These are phyloP conservation scores for Idaea dimidiata DNA, from an alignment of 2,888 invertebrate genomes.

Conservation along the genomic window DNA sequence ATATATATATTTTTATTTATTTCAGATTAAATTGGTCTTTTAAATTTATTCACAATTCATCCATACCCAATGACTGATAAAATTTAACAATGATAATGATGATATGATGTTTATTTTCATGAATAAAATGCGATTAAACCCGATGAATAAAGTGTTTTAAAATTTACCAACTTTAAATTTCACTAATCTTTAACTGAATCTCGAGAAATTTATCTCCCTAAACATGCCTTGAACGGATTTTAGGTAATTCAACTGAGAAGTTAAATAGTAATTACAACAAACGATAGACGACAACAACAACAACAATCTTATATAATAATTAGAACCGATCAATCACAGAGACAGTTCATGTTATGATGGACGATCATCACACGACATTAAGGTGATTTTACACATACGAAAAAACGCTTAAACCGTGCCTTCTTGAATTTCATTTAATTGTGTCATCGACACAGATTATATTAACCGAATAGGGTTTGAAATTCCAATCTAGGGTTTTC, in stretches of 20 bases:
- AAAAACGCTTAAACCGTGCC: background rate
- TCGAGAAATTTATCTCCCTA: background rate
- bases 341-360: conserved; percentile 5
- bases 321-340: conserved; percentile 3
- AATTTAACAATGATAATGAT: too few species aligned
- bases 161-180: background rate
- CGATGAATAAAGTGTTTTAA: too few species aligned
- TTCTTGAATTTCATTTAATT: background rate
- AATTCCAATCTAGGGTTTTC: too few species aligned
- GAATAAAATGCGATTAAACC: too few species aligned
- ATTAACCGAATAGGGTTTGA: too few species aligned
- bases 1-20: too few species aligned
- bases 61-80: too few species aligned
- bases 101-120: too few species aligned
- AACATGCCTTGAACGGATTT: too few species aligned
- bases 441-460: too few species aligned
- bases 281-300: background rate
- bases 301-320: conserved; percentile 1
- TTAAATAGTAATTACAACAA: background rate
- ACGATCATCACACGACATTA: background rate
- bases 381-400: background rate
- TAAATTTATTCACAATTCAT: too few species aligned
- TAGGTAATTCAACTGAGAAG: background rate
- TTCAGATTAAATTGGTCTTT: too few species aligned
- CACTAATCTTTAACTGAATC: background rate